Conservation (phyloP, 1,140 invertebrate species). For the Sminthurides bifidus region DNA sequence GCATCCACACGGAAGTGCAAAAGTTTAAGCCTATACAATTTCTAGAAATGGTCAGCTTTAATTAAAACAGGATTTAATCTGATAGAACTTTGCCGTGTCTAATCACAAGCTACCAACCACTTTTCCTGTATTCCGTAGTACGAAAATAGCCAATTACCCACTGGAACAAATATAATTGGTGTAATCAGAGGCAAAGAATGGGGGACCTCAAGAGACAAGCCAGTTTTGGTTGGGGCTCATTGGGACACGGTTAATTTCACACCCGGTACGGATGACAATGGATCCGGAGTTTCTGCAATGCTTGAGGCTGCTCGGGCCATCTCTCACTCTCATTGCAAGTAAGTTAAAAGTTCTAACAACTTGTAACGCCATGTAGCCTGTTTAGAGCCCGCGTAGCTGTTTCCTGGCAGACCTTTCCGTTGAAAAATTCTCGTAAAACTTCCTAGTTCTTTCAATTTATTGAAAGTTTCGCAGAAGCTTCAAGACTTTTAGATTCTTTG, state of each 20-base stretch:
- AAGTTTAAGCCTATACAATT: slow-evolving; percentile 31
- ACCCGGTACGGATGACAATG: slow-evolving; percentile 39
- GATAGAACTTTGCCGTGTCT: background rate
- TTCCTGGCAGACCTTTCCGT: too few relatives aligned
- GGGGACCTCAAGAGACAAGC: slow-evolving; percentile 35
- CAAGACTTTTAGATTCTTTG: too few relatives aligned
- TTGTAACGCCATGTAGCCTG: too few relatives aligned
- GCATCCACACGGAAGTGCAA: slow-evolving; percentile 22
- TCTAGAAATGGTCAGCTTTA: slow-evolving; percentile 23
- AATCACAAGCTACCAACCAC: background rate
- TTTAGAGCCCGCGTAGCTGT: too few relatives aligned
- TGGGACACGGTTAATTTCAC: slow-evolving; percentile 37
- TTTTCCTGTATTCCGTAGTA: slow-evolving; percentile 14
- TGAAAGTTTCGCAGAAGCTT: too few relatives aligned
- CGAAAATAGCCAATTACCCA: slow-evolving; percentile 21
- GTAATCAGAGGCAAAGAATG: slow-evolving; percentile 36
- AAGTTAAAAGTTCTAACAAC: too few relatives aligned
- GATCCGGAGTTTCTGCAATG: slow-evolving; percentile 38
- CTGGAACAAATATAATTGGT: slow-evolving; percentile 38
- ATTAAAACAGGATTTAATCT: background rate
- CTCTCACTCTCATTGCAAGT: slow-evolving; percentile 33
- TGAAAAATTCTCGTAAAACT: too few relatives aligned
- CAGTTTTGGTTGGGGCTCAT: slow-evolving; percentile 39
- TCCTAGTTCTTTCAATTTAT: too few relatives aligned
- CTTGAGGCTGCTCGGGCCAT: slow-evolving; percentile 38